phyloP scores from a whole-genome alignment of 2,888 invertebrate species.

The Drosophila ustulata region DNA sequence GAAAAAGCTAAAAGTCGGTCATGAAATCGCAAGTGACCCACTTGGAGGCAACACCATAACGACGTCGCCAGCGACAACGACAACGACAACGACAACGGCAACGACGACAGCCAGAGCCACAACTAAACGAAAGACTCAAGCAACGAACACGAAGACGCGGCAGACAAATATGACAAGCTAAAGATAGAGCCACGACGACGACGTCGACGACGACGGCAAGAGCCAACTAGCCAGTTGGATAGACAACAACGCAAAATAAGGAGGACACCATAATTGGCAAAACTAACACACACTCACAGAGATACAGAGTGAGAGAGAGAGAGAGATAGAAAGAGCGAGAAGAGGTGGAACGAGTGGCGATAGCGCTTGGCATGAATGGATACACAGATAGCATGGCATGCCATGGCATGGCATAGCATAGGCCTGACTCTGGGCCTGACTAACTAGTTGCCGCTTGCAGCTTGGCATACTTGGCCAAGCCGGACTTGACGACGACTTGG shows the following conservation, averaged over 20 bases:
- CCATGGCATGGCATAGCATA: constrained; percentile 39
- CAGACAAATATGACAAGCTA: constrained; percentile 78
- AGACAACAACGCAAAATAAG: constrained; percentile 74
- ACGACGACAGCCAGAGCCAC: constrained; percentile 25
- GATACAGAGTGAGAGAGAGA: constrained; percentile 18
- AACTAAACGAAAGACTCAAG: constrained; percentile 74
- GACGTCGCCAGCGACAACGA: constrained; percentile 36
- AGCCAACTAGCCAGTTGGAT: constrained; percentile 50
- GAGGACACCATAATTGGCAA: constrained; percentile 82
- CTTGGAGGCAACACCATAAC: constrained; percentile 74
- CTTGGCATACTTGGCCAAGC: constrained; percentile 68
- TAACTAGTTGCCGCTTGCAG: constrained; percentile 51
- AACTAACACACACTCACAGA: constrained; percentile 57
- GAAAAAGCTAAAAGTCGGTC: constrained; percentile 82
- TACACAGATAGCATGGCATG: constrained; percentile 48
- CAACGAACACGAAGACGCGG: constrained; percentile 63
- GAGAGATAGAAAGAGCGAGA: constrained; percentile 5
- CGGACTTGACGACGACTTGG: constrained; percentile 58
- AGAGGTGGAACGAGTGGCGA: constrained; percentile 24
- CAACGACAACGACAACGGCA: constrained; percentile 47
- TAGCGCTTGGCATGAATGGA: constrained; percentile 60
- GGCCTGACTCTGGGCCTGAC: constrained; percentile 37
- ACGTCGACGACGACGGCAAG: constrained; percentile 25
- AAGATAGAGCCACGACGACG: constrained; percentile 58
- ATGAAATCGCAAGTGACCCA: constrained; percentile 85